Percentiles rank a stretch among this genome's conserved stretches.
Conservation (phyloP, 2,888 invertebrate species). For the Apodemia duryi region DNA sequence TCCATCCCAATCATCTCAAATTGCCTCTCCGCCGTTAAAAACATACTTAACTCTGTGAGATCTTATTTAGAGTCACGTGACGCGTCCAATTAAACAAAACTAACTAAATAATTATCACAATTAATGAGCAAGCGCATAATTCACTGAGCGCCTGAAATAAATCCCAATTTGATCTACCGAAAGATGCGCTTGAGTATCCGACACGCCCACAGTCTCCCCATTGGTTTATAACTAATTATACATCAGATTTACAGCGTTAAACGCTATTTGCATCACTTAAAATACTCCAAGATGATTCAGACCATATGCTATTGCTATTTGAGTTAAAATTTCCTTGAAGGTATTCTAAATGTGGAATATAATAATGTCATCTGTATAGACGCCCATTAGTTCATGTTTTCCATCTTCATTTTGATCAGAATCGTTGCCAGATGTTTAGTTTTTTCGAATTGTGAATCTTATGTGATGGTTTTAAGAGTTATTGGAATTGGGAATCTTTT, state of each 20-base stretch:
- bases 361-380: slow-evolving; percentile 68
- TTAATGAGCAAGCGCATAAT: slow-evolving; percentile 67
- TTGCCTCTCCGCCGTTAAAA: slow-evolving; percentile 25
- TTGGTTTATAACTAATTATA: slow-evolving; percentile 75
- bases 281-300: slow-evolving; percentile 29
- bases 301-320: slow-evolving; percentile 26
- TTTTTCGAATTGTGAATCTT: slow-evolving; percentile 41
- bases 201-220: slow-evolving; percentile 58
- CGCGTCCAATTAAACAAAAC: slow-evolving; percentile 66
- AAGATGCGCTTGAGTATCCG: slow-evolving; percentile 50
- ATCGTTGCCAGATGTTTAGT: slow-evolving; percentile 42
- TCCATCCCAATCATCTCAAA: slow-evolving; percentile 27
- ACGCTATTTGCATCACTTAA: slow-evolving; percentile 76
- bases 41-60: slow-evolving; percentile 40
- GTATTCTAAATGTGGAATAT: slow-evolving; percentile 45
- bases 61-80: slow-evolving; percentile 41
- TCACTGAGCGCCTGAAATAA: slow-evolving; percentile 64
- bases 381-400: slow-evolving; percentile 73
- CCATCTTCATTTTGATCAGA: slow-evolving; percentile 69
- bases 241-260: slow-evolving; percentile 47
- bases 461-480: slow-evolving; percentile 31
- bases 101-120: slow-evolving; percentile 78
- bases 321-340: slow-evolving; percentile 30
- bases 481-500: slow-evolving; percentile 43
- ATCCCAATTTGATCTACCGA: slow-evolving; percentile 59